These are phyloP conservation scores for Gibbula magus DNA, from an alignment of 2,888 invertebrate species.

Conservation along the genomic window DNA sequence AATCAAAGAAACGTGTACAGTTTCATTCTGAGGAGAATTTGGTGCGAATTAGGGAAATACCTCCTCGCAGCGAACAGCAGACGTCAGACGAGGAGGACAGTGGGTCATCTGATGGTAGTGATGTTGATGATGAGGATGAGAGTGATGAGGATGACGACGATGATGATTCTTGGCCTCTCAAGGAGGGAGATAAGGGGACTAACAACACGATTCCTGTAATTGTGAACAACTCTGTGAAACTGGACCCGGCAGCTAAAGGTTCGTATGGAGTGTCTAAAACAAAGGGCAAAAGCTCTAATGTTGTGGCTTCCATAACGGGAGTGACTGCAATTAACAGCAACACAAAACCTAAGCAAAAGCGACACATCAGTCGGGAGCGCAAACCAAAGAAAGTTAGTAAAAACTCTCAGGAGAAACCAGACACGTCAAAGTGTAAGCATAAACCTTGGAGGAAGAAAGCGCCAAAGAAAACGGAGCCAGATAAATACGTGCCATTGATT, in stretches of 20 bases:
- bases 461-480: neutral
- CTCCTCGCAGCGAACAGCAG: constrained; percentile 28
- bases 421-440: constrained; percentile 1
- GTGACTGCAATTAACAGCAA: neutral
- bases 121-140: constrained; percentile 10
- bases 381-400: neutral
- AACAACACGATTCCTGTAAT: neutral
- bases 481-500: neutral
- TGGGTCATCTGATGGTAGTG: neutral
- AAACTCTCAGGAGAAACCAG: neutral
- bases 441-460: neutral
- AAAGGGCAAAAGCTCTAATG: neutral
- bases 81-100: neutral
- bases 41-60: constrained; percentile 40
- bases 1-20: constrained; percentile 39
- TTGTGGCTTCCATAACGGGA: constrained; percentile 28
- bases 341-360: neutral
- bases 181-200: neutral
- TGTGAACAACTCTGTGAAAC: neutral
- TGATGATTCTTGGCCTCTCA: constrained; percentile 6
- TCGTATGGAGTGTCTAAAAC: constrained; percentile 5
- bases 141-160: constrained; percentile 25
- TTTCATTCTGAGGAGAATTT: constrained; percentile 39
- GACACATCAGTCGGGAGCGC: neutral
- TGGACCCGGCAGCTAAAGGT: constrained; percentile 8